Percentiles rank a stretch among this genome's conserved stretches.
Evolutionary conservation across 37 sponge, comb jelly and placozoan species (phyloP).

Genomic region (Cliona cf. orientalis): DNA sequence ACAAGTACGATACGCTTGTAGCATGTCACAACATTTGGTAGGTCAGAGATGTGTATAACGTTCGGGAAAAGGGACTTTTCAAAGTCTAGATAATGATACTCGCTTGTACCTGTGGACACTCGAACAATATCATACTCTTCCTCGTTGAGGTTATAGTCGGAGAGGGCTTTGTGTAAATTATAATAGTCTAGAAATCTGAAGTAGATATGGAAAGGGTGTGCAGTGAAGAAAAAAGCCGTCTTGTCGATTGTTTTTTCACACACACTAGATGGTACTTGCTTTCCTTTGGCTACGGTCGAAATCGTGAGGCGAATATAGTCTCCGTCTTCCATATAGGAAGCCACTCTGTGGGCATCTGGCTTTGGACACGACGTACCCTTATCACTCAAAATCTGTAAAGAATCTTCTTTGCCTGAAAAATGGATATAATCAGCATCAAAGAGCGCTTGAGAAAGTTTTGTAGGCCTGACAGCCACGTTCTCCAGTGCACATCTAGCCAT

Average conservation of each 20-base stretch:
- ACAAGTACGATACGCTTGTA: slow-evolving; percentile 39
- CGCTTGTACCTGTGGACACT: slow-evolving; percentile 21
- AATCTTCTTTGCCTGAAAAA: not conserved
- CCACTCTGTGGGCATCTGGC: not conserved
- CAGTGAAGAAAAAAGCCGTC: slow-evolving; percentile 45
- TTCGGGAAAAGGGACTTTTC: slow-evolving; percentile 65
- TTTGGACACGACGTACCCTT: not conserved
- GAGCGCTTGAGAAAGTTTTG: not conserved
- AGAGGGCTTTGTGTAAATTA: slow-evolving; percentile 48
- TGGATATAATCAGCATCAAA: not conserved
- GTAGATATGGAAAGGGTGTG: slow-evolving; percentile 61
- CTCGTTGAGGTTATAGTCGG: not conserved
- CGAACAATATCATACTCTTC: slow-evolving; percentile 29
- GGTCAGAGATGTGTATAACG: slow-evolving; percentile 7
- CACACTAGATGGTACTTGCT: not conserved
- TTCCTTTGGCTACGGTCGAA: not conserved
- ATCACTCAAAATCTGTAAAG: not conserved
- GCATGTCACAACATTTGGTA: slow-evolving; percentile 40
- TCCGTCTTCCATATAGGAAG: not conserved
- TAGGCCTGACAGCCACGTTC: slow-evolving; percentile 24
- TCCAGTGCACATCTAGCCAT: slow-evolving; percentile 56
- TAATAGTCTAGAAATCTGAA: slow-evolving; percentile 71
- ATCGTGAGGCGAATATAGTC: slow-evolving; percentile 32
- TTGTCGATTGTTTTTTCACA: slow-evolving; percentile 60
- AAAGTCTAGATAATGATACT: slow-evolving; percentile 57